A percentile compares a stretch with the other conserved stretches of the same genome.
phyloP scores from a whole-genome alignment of 1,140 invertebrate species.

The Lucilia cuprina region DNA sequence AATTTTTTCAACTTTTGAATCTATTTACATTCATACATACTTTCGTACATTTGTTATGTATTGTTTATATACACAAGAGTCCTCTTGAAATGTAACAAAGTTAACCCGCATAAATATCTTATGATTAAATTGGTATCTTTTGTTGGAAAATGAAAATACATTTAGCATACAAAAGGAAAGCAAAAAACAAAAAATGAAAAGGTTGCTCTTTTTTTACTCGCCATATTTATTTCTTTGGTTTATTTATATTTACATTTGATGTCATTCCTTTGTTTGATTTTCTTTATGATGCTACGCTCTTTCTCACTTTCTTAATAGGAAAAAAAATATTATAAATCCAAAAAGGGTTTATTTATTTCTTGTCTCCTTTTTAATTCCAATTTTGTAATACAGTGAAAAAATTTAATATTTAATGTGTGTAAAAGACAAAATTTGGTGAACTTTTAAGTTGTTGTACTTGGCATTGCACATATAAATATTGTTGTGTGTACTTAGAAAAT shows the following conservation, averaged over 20 bases:
- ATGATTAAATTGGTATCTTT: conserved; percentile 32
- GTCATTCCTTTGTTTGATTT: neutral
- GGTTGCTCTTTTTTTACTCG: conserved; percentile 18
- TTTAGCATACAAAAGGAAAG: neutral
- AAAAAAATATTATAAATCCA: neutral
- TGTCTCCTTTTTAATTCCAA: neutral
- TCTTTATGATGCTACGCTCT: too few relatives aligned
- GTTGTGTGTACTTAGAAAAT: too few relatives aligned
- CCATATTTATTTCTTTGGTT: neutral
- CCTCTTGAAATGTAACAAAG: conserved; percentile 2
- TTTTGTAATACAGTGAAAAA: conserved; percentile 11
- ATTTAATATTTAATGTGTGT: conserved; percentile 26
- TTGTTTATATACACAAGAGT: neutral
- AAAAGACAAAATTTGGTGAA: neutral
- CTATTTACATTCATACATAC: neutral
- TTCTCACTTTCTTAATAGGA: too few relatives aligned
- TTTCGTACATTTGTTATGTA: neutral
- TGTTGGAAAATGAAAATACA: neutral
- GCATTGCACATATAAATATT: too few relatives aligned
- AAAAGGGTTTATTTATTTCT: conserved; percentile 17
- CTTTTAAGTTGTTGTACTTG: neutral
- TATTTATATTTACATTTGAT: conserved; percentile 23
- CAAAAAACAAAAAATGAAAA: neutral
- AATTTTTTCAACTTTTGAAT: neutral
- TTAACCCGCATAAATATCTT: conserved; percentile 28